Conservation (phyloP, 2,797 vertebrate species). For the Premnoplex brunnescens region DNA sequence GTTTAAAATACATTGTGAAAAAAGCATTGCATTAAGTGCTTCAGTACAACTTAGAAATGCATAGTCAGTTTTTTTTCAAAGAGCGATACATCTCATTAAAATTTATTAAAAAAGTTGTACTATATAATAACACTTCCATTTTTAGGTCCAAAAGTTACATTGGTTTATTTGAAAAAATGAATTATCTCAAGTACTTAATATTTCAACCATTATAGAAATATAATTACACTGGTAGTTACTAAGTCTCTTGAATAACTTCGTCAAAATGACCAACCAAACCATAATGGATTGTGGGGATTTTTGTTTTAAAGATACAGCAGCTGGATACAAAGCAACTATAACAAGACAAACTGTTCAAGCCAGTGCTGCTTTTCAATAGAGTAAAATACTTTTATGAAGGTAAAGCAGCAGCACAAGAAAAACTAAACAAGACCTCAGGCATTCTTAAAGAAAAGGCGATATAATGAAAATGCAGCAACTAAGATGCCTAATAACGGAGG, state of each 20-base stretch:
- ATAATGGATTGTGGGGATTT: not conserved
- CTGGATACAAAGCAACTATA: not conserved
- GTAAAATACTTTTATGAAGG: not conserved
- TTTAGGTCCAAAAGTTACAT: constrained; percentile 3
- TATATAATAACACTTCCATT: not conserved
- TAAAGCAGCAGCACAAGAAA: not conserved
- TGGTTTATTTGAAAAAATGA: not conserved
- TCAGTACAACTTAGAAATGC: not conserved
- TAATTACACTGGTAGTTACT: not conserved
- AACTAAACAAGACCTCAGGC: not conserved
- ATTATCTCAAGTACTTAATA: not conserved
- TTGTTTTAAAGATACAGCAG: constrained; percentile 11
- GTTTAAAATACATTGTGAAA: not conserved
- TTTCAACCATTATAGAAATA: not conserved
- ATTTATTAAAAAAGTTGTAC: not conserved
- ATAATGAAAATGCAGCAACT: not conserved
- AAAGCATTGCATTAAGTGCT: not conserved
- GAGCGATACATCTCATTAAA: not conserved
- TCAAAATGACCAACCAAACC: not conserved
- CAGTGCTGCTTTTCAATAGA: not conserved
- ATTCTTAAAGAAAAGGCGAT: not conserved
- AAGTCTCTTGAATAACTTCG: not conserved
- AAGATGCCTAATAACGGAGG: not conserved
- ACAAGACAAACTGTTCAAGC: not conserved
- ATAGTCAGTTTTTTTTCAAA: not conserved